phyloP scores from a whole-genome alignment of 2,888 invertebrate genomes.

The Patella pellucida region DNA sequence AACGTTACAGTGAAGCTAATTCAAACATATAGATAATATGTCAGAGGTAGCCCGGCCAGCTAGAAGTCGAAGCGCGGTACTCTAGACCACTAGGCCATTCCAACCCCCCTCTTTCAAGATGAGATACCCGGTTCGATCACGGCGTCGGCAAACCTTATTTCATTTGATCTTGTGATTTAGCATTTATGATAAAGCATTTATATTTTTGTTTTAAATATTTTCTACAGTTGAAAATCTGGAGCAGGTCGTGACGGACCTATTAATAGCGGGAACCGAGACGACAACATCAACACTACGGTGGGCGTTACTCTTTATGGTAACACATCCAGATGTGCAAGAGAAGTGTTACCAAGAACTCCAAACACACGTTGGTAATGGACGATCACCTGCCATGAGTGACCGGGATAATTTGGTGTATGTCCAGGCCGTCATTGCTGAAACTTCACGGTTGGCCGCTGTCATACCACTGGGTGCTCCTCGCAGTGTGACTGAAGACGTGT shows the following conservation, averaged over 20 bases:
- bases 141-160: too few relatives aligned
- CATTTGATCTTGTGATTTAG: too few relatives aligned
- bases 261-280: not conserved
- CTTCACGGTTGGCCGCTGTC: not conserved
- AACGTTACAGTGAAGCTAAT: too few relatives aligned
- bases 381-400: not conserved
- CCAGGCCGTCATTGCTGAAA: not conserved
- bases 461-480: constrained; percentile 2
- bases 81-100: too few relatives aligned
- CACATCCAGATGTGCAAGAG: not conserved
- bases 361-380: not conserved
- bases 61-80: too few relatives aligned
- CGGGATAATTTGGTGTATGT: not conserved
- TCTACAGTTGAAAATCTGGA: not conserved
- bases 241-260: not conserved
- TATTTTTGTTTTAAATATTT: not conserved
- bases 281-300: not conserved
- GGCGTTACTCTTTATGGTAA: not conserved
- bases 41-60: too few relatives aligned
- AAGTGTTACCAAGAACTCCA: not conserved
- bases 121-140: too few relatives aligned
- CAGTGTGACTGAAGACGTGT: not conserved
- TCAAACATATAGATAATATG: too few relatives aligned
- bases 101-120: too few relatives aligned
- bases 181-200: too few relatives aligned